Evolutionary conservation across 2,888 invertebrate species (phyloP).

Genomic region (Cryptophagus acutangulus): DNA sequence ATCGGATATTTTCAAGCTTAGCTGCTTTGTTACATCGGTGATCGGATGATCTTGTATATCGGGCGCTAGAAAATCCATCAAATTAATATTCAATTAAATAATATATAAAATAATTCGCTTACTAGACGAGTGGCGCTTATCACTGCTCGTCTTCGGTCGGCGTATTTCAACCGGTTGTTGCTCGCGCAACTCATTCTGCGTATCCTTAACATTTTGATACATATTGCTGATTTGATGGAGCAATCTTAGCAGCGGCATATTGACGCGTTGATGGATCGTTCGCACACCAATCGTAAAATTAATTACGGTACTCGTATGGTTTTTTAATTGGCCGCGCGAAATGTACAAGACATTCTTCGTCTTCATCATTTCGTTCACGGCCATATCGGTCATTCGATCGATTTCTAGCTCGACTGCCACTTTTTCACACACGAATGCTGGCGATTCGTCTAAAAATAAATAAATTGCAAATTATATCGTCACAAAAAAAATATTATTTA

Average conservation of each 20-base stretch:
- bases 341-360: constrained; percentile 82
- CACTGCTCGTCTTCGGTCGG: constrained; percentile 45
- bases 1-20: constrained; percentile 45
- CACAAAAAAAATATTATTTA: constrained; percentile 16
- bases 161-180: constrained; percentile 54
- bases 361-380: constrained; percentile 78
- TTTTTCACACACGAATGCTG: constrained; percentile 89
- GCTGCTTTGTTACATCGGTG: constrained; percentile 49
- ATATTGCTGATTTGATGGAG: constrained; percentile 95
- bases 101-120: constrained; percentile 23
- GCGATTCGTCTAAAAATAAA: constrained; percentile 63
- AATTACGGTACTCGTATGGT: constrained; percentile 85
- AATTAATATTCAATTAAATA: constrained; percentile 11
- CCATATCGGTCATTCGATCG: constrained; percentile 84
- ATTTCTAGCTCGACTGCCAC: constrained; percentile 86
- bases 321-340: constrained; percentile 80
- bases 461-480: constrained; percentile 6
- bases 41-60: constrained; percentile 58
- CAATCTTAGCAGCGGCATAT: constrained; percentile 88
- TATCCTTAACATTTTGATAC: constrained; percentile 96
- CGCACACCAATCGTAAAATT: constrained; percentile 76
- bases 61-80: constrained; percentile 48
- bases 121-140: constrained; percentile 61
- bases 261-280: constrained; percentile 91
- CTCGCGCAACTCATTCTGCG: constrained; percentile 82